Evolutionary conservation across 2,888 invertebrate genomes (phyloP), one percentile per base, ranked within the genome.

Genomic region (Rhagonycha lutea): DNA sequence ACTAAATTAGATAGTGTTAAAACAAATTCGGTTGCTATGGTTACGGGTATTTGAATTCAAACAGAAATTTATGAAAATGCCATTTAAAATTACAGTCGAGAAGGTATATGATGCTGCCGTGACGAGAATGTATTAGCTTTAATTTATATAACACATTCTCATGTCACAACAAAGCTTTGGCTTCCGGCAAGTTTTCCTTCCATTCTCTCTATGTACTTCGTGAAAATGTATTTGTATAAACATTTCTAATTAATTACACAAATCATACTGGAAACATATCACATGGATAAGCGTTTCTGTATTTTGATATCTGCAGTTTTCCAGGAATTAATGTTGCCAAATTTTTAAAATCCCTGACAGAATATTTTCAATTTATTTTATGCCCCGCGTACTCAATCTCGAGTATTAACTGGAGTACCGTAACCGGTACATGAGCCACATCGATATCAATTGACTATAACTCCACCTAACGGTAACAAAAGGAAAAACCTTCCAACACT

Each of bases 131-230:
- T 77, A 77, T 75, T 77, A 73, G 69, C 69, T 78, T 78, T 75
- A 75, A 78, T 78, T 78, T 76, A 69, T 78, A 76, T 78, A 71
- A 73, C 69, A 71, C 78, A 76, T 76, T 78, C 67, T 69, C 73
- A 28, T 68, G 72, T 71, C 71, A 73, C 68, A 73, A 76, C 75
- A 76, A 76, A 76, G 76, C 73, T 73, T 29, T 74, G 29, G 73
- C 76, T 78, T 74, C 76, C 68, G 76, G 76, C 69, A 69, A 62
- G 68, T 76, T 73, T 71, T 76, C 76, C 76, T 70, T 70, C 63
- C 23, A 24, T 23, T 62, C 69, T 29, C 69, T 69, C 28, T 26
- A 72, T 24, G 63, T 65, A 67, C 32, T 72, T 61, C 62, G 18
- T 63, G 69, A 28, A 70, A 24, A 69, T 62, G 69, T 69, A 74